Conservation (phyloP, 2,888 invertebrate genomes). For the Ormyrus thymus region DNA sequence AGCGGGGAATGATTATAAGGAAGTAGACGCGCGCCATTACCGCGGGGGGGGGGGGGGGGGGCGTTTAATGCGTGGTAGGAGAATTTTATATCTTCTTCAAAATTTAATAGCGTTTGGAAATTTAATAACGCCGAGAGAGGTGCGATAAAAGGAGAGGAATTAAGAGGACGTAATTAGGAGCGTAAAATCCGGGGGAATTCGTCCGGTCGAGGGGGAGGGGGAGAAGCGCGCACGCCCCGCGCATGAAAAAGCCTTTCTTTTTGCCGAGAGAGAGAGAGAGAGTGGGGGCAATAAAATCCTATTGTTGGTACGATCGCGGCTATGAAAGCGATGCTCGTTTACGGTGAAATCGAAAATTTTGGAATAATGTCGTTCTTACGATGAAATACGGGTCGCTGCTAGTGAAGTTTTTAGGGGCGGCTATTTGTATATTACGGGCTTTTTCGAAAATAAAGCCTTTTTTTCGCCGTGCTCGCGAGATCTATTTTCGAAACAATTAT, state of each 20-base stretch:
- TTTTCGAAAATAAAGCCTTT: too few relatives aligned
- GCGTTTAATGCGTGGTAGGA: not conserved
- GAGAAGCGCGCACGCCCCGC: too few relatives aligned
- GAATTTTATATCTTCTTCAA: slow-evolving; percentile 34
- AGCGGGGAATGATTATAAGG: slow-evolving; percentile 11
- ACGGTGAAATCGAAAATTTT: too few relatives aligned
- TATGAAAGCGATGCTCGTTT: too few relatives aligned
- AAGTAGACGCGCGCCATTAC: not conserved
- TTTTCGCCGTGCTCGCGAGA: too few relatives aligned
- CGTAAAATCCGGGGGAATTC: slow-evolving; percentile 16
- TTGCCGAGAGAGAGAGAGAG: too few relatives aligned
- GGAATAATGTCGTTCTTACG: too few relatives aligned
- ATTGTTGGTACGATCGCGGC: not conserved
- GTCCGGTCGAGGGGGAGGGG: not conserved
- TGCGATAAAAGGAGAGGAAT: slow-evolving; percentile 16
- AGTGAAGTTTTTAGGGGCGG: too few relatives aligned
- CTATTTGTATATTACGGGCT: too few relatives aligned
- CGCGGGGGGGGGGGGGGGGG: not conserved
- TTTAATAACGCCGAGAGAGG: slow-evolving; percentile 31
- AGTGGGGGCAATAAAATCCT: not conserved
- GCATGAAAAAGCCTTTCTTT: too few relatives aligned
- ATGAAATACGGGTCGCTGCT: too few relatives aligned
- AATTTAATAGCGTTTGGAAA: slow-evolving; percentile 43
- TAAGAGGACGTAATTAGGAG: slow-evolving; percentile 30
- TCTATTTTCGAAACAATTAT: too few relatives aligned